phyloP scores from a whole-genome alignment of 2,888 invertebrate genomes.

The Drosophila neutralis region DNA sequence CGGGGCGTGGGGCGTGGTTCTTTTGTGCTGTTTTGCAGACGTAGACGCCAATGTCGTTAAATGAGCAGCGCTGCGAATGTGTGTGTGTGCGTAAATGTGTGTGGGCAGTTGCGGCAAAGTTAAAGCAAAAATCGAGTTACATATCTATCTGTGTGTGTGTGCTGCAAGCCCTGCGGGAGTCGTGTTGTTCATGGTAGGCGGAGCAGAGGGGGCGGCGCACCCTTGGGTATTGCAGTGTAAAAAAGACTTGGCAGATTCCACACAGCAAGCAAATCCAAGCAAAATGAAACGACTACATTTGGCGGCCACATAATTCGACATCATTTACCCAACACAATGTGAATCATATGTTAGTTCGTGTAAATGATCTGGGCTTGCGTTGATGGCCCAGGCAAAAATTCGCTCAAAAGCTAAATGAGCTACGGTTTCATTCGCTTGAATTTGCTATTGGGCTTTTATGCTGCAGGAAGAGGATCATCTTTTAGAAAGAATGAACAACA shows the following conservation, averaged over 20 bases:
- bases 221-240: conserved; percentile 50
- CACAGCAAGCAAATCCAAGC: conserved; percentile 24
- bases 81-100: conserved; percentile 41
- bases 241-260: conserved; percentile 40
- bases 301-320: conserved; percentile 25
- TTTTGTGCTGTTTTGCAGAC: conserved; percentile 79
- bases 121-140: conserved; percentile 74
- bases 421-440: conserved; percentile 78
- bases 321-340: conserved; percentile 29
- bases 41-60: conserved; percentile 80
- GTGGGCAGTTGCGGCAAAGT: conserved; percentile 71
- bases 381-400: conserved; percentile 40
- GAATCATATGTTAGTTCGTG: conserved; percentile 36
- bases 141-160: conserved; percentile 26
- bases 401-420: conserved; percentile 70
- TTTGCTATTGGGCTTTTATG: conserved; percentile 73
- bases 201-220: conserved; percentile 49
- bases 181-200: conserved; percentile 31
- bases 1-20: conserved; percentile 52
- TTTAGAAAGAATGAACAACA: conserved; percentile 60
- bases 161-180: conserved; percentile 70
- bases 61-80: conserved; percentile 58
- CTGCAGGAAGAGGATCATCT: conserved; percentile 80
- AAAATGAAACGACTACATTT: conserved; percentile 26
- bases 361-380: conserved; percentile 53